Base-by-base conservation (phyloP, 92 coral and sea anemone species). In the Siderastrea siderea region DNA sequence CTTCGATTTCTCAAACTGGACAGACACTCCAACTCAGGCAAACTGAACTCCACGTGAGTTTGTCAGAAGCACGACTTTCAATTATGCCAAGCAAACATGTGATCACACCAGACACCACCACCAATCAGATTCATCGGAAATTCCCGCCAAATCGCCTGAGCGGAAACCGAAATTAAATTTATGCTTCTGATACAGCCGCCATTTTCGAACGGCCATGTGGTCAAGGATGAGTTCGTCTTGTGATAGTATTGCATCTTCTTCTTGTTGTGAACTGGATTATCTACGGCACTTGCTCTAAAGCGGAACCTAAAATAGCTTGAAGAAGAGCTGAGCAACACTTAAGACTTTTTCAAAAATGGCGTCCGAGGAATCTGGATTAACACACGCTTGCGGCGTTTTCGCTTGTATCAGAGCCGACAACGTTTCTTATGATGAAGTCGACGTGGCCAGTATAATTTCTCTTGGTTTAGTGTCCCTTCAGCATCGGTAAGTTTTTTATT, bases 391-490 rank as follows among this genome's bases (percentile, higher is more conserved):
- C 70, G 99, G 99, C 48, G 93, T 97, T 16, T 97, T 97, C 75
- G 99, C 96, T 46, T 97, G 99, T 84, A 89, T 97, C 48, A 87
- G 96, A 48, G 97, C 97, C 13, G 95, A 97, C 59, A 97, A 94
- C 55, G 90, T 93, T 14, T 66, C 95, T 70, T 77, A 80, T 60
- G 92, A 92, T 44, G 98, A 95, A 17, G 87, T 94, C 60, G 98
- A 94, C 72, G 94, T 94, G 26, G 96, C 99, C 7, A 96, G 96
- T 75, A 92, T 91, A 53, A 95, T 97, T 58, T 93, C 91, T 63
- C 98, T 95, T 75, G 99, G 99, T 17, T 80, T 97, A 38, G 94
- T 97, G 38, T 98, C 96, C 1, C 94, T 97, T 17, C 99, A 97
- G 69, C 99, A 97, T 84, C 95, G 99, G 99, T 97, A 81, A 81